A percentile compares a stretch with the other conserved stretches of the same genome.
phyloP scores from a whole-genome alignment of 2,888 invertebrate species.

The Meiosimyza decipiens region DNA sequence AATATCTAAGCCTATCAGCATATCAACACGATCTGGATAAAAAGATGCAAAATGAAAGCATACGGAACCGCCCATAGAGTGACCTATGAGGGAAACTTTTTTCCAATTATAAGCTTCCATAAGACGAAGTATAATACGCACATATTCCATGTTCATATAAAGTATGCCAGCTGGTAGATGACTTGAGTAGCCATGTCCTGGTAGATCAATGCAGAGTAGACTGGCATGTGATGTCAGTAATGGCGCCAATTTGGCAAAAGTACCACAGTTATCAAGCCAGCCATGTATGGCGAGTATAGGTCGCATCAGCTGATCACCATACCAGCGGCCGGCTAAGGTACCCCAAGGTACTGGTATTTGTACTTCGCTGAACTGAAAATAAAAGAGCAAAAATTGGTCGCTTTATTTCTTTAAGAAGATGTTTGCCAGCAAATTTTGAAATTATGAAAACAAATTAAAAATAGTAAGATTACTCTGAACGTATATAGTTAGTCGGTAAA shows the following conservation, averaged over 20 bases:
- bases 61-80: conserved; percentile 76
- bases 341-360: conserved; percentile 78
- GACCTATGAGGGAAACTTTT: conserved; percentile 75
- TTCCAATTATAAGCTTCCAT: conserved; percentile 76
- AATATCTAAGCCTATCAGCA: conserved; percentile 62
- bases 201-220: conserved; percentile 75
- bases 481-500: too few relatives aligned
- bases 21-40: conserved; percentile 67
- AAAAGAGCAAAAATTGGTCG: not conserved
- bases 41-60: conserved; percentile 72
- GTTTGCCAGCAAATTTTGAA: not conserved
- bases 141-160: conserved; percentile 63
- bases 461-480: too few relatives aligned
- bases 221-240: conserved; percentile 69
- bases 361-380: conserved; percentile 71
- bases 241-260: conserved; percentile 77
- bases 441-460: too few relatives aligned
- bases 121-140: conserved; percentile 70
- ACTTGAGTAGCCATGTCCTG: conserved; percentile 80
- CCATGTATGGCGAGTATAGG: conserved; percentile 81
- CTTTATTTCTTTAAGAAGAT: not conserved
- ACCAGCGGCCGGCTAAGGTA: conserved; percentile 76
- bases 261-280: conserved; percentile 82
- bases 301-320: conserved; percentile 73
- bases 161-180: conserved; percentile 73